These are phyloP conservation scores for Neotoma lepida DNA, from an alignment of 2,113 vertebrate species.

Conservation along the genomic window DNA sequence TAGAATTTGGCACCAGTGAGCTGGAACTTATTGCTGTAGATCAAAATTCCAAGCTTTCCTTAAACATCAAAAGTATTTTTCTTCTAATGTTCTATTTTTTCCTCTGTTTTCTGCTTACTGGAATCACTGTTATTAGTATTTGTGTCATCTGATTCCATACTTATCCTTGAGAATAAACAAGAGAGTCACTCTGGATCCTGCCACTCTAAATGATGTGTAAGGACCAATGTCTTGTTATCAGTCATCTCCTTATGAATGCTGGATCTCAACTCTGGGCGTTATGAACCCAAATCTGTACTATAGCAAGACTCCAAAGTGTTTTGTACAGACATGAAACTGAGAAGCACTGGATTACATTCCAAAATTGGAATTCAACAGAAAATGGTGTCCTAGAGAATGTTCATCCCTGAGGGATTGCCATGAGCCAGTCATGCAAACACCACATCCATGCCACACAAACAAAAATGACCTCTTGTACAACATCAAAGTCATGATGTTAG, in stretches of 20 bases:
- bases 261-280: not conserved
- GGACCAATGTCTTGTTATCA: too few relatives aligned
- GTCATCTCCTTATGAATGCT: not conserved
- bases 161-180: not conserved
- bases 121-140: not conserved
- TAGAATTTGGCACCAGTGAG: not conserved
- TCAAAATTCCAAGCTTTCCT: not conserved
- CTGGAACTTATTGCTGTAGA: not conserved
- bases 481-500: not conserved
- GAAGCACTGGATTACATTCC: not conserved
- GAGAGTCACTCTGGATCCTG: not conserved
- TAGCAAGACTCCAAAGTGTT: not conserved
- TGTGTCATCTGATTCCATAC: fast-evolving
- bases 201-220: not conserved
- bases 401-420: not conserved
- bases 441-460: not conserved
- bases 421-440: not conserved
- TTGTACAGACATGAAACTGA: not conserved
- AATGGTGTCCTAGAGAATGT: not conserved
- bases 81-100: not conserved
- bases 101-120: not conserved
- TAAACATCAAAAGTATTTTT: not conserved
- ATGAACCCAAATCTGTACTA: not conserved
- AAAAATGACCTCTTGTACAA: not conserved
- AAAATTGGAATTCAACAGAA: not conserved